Percentiles rank a stretch among this genome's conserved stretches.
Evolutionary conservation across 2,113 vertebrate genomes (phyloP).

Genomic region (Tupaia chinensis): DNA sequence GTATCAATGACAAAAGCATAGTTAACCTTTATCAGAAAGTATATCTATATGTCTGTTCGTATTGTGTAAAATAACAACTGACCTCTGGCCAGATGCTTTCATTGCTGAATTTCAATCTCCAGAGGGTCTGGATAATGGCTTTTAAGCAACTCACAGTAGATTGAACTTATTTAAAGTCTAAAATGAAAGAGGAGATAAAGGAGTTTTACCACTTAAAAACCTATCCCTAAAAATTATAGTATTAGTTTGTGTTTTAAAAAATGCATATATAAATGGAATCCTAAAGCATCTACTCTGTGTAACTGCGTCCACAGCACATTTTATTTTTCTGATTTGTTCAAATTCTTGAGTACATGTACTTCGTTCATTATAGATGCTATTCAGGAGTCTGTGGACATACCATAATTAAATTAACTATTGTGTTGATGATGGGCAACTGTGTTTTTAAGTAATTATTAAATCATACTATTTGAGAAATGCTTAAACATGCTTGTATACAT

Average conservation of each 20-base stretch:
- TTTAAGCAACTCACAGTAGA: too few relatives aligned
- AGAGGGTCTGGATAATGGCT: too few relatives aligned
- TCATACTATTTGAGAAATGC: neutral
- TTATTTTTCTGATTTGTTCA: neutral
- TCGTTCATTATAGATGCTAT: neutral
- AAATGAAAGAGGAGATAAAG: neutral
- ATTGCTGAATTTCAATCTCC: too few relatives aligned
- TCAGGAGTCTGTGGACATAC: neutral
- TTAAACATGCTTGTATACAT: neutral
- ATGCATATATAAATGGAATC: neutral
- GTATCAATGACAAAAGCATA: conserved; percentile 31
- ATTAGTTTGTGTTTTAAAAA: neutral
- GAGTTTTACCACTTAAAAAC: neutral
- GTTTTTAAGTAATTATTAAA: neutral
- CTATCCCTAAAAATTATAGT: too few relatives aligned
- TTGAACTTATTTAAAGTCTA: too few relatives aligned
- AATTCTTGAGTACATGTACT: neutral
- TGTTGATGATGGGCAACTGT: neutral
- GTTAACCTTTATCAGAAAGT: too few relatives aligned
- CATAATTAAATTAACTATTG: neutral
- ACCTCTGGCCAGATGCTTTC: too few relatives aligned
- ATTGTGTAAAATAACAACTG: too few relatives aligned
- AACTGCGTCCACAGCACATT: neutral
- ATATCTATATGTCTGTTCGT: too few relatives aligned
- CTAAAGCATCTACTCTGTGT: neutral